Evolutionary conservation across 2,888 invertebrate species (phyloP).

Genomic region (Microplitis deprimator): DNA sequence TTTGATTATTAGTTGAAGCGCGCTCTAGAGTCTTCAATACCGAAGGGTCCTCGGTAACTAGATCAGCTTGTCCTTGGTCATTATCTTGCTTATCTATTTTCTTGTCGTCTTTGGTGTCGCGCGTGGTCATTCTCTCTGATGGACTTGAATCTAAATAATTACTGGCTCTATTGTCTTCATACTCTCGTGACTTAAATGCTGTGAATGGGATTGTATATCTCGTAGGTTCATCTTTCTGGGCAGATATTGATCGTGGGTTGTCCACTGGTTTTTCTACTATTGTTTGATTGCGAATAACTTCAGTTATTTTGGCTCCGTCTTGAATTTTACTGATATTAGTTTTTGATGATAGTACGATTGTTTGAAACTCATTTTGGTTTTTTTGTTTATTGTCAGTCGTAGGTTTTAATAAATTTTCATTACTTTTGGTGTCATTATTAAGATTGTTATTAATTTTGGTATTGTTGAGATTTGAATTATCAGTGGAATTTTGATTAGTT

Average conservation of each 20-base stretch:
- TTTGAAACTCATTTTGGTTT: slow-evolving; percentile 10
- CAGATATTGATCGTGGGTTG: neutral
- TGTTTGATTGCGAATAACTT: slow-evolving; percentile 39
- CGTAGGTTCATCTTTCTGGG: slow-evolving; percentile 4
- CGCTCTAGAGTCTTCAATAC: no score
- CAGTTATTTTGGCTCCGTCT: slow-evolving; percentile 22
- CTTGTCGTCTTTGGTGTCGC: no score
- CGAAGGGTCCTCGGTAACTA: slow-evolving; percentile 27
- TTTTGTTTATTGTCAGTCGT: neutral
- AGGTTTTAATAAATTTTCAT: neutral
- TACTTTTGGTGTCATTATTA: no score
- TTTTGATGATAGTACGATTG: slow-evolving; percentile 5
- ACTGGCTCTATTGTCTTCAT: no score
- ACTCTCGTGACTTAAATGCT: no score
- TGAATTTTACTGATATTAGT: slow-evolving; percentile 20
- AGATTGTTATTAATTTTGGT: no score
- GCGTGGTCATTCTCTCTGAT: no score
- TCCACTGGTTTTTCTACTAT: slow-evolving; percentile 17
- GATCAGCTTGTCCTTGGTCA: slow-evolving; percentile 39
- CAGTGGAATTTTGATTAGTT: no score
- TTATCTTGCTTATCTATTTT: slow-evolving; percentile 13
- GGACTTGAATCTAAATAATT: no score
- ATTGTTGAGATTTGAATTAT: no score
- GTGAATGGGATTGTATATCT: slow-evolving; percentile 12
- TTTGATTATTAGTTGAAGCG: no score